A percentile compares a stretch with the other conserved stretches of the same genome.
Conservation (phyloP, 2,888 invertebrate genomes). For the Tetrapedia diversipes region DNA sequence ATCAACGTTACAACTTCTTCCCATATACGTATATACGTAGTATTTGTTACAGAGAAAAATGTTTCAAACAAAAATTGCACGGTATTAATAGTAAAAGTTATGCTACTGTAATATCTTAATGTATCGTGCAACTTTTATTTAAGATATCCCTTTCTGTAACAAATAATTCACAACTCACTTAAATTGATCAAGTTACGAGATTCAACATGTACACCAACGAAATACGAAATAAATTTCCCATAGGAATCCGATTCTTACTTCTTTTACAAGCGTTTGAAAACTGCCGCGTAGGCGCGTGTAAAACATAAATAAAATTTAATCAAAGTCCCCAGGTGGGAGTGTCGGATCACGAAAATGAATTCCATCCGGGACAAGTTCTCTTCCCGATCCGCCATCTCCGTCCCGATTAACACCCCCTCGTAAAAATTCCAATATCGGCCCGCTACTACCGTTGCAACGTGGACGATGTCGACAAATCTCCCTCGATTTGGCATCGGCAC, state of each 20-base stretch:
- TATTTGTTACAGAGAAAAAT: too few relatives aligned
- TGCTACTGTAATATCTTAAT: too few relatives aligned
- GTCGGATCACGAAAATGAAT: constrained; percentile 30
- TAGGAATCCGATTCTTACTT: too few relatives aligned
- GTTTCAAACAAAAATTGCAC: too few relatives aligned
- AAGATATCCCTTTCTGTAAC: too few relatives aligned
- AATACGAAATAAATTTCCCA: background rate
- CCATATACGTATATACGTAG: too few relatives aligned
- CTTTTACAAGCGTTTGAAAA: background rate
- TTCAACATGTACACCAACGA: too few relatives aligned
- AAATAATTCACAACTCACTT: too few relatives aligned
- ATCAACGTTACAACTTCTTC: too few relatives aligned
- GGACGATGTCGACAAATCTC: constrained; percentile 31
- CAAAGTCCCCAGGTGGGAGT: constrained; percentile 8
- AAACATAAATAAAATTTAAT: constrained; percentile 46
- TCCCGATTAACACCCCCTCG: constrained; percentile 39
- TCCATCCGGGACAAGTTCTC: constrained; percentile 17
- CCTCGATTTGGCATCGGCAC: constrained; percentile 5
- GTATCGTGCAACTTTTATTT: too few relatives aligned
- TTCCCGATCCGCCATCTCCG: constrained; percentile 7
- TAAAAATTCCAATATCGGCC: constrained; percentile 50
- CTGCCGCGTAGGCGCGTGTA: background rate
- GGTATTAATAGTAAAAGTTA: too few relatives aligned
- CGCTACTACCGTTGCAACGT: constrained; percentile 6
- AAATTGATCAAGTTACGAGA: too few relatives aligned